Percentiles rank a stretch among this genome's conserved stretches.
These are phyloP conservation scores for Drosophila colorata DNA, from an alignment of 2,888 invertebrate genomes.

Conservation along the genomic window DNA sequence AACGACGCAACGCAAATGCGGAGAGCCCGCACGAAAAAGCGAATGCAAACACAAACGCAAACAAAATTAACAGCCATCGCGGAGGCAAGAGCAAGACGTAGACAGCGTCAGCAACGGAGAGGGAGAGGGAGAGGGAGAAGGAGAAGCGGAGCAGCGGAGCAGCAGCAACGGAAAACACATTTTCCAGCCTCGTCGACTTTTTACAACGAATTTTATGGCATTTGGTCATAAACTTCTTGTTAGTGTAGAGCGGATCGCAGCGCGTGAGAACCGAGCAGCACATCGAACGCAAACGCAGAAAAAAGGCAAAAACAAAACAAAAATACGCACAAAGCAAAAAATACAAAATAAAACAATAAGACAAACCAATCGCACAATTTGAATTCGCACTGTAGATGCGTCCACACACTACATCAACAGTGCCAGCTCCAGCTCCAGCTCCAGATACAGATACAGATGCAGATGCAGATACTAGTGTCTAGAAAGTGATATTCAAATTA, in stretches of 20 bases:
- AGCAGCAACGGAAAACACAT: slow-evolving; percentile 75
- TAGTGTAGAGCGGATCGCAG: slow-evolving; percentile 83
- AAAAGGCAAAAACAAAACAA: slow-evolving; percentile 11
- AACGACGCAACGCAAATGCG: slow-evolving; percentile 34
- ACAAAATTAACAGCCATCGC: slow-evolving; percentile 50
- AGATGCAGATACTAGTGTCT: slow-evolving; percentile 3
- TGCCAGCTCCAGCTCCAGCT: neutral
- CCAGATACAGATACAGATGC: neutral
- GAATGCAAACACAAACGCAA: slow-evolving; percentile 45
- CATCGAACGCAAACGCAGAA: slow-evolving; percentile 48
- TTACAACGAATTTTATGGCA: slow-evolving; percentile 85
- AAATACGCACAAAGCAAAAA: slow-evolving; percentile 6
- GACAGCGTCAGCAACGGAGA: slow-evolving; percentile 14
- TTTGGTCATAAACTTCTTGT: slow-evolving; percentile 86
- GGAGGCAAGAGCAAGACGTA: slow-evolving; percentile 27
- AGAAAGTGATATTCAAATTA: slow-evolving; percentile 19
- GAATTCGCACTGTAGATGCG: slow-evolving; percentile 12
- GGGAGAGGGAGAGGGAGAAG: slow-evolving; percentile 9
- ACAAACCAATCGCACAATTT: slow-evolving; percentile 25
- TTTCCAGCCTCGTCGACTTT: slow-evolving; percentile 82
- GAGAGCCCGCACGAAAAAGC: slow-evolving; percentile 18
- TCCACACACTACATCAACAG: neutral
- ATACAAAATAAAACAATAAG: slow-evolving; percentile 36
- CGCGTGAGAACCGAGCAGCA: slow-evolving; percentile 71
- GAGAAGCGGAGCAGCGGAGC: slow-evolving; percentile 28